These are phyloP conservation scores for Drosophila mayaguana DNA, from an alignment of 2,888 invertebrate genomes.

Conservation along the genomic window DNA sequence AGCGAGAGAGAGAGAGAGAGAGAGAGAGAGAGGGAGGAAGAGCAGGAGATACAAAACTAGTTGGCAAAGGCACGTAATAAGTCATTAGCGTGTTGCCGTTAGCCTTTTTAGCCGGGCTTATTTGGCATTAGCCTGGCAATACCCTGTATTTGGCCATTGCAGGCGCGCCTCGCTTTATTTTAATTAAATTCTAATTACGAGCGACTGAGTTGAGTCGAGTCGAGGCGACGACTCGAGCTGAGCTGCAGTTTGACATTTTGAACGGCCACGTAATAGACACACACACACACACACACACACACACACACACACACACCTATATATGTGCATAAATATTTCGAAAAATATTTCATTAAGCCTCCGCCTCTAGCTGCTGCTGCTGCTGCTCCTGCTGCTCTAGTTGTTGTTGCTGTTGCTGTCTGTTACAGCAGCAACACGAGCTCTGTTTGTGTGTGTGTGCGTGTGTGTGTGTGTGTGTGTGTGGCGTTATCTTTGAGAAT, in stretches of 20 bases:
- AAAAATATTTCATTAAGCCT: conserved; percentile 76
- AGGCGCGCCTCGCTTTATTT: conserved; percentile 63
- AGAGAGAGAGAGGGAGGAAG: background rate
- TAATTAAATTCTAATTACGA: conserved; percentile 84
- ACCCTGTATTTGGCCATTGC: conserved; percentile 28
- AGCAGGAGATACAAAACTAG: conserved; percentile 29
- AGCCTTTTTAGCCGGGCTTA: conserved; percentile 63
- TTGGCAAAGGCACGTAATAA: conserved; percentile 68
- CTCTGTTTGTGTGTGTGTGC: conserved; percentile 25
- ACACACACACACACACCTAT: conserved; percentile 7
- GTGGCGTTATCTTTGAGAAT: conserved; percentile 60
- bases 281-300: conserved; percentile 31
- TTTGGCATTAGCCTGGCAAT: conserved; percentile 58
- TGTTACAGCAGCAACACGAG: conserved; percentile 40
- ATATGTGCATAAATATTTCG: conserved; percentile 68
- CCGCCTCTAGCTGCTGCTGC: conserved; percentile 21
- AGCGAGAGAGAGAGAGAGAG: background rate
- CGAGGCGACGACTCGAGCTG: conserved; percentile 54
- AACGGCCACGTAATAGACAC: conserved; percentile 73
- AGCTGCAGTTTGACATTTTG: conserved; percentile 78
- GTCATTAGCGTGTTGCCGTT: conserved; percentile 73
- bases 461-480: conserved; percentile 26
- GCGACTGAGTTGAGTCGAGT: background rate
- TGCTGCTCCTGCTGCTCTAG: conserved; percentile 9
- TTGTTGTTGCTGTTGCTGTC: conserved; percentile 30